phyloP scores from a whole-genome alignment of 2,797 vertebrate species.

The Babyrousa celebensis region DNA sequence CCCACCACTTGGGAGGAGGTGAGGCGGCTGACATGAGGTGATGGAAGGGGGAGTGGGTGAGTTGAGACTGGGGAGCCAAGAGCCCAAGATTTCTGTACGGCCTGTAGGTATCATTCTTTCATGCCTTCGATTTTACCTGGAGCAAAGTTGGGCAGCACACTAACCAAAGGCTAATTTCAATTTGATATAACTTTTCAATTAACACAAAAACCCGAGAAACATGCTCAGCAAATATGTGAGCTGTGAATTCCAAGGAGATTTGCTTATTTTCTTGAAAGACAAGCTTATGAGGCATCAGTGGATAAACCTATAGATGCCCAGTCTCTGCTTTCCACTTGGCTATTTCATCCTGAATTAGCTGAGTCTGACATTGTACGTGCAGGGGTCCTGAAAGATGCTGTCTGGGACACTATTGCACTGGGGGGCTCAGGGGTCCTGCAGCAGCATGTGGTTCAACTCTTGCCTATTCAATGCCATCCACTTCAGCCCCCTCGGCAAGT shows the following conservation, averaged over 20 bases:
- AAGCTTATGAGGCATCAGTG: neutral
- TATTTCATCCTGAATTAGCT: neutral
- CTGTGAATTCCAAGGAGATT: slow-evolving; percentile 1
- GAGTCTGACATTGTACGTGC: rapidly evolving
- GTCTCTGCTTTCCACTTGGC: neutral
- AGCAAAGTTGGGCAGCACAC: neutral
- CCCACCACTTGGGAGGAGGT: neutral
- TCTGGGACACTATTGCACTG: neutral
- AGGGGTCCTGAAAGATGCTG: neutral
- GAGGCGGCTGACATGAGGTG: rapidly evolving
- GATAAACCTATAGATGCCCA: neutral
- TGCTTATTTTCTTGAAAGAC: slow-evolving; percentile 50
- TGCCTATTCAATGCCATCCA: neutral
- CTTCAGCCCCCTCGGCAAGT: neutral
- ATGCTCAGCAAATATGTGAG: slow-evolving; percentile 10
- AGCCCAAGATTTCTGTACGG: rapidly evolving
- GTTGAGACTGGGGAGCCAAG: neutral
- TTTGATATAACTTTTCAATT: slow-evolving; percentile 20
- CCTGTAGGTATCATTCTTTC: neutral
- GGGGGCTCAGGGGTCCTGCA: too few species aligned
- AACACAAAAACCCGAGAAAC: slow-evolving; percentile 15
- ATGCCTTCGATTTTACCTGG: neutral
- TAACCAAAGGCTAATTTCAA: slow-evolving; percentile 18
- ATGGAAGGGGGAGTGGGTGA: rapidly evolving
- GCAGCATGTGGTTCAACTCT: neutral